Conservation (phyloP, 2,113 vertebrate genomes). For the Chloropsis cyanopogon region DNA sequence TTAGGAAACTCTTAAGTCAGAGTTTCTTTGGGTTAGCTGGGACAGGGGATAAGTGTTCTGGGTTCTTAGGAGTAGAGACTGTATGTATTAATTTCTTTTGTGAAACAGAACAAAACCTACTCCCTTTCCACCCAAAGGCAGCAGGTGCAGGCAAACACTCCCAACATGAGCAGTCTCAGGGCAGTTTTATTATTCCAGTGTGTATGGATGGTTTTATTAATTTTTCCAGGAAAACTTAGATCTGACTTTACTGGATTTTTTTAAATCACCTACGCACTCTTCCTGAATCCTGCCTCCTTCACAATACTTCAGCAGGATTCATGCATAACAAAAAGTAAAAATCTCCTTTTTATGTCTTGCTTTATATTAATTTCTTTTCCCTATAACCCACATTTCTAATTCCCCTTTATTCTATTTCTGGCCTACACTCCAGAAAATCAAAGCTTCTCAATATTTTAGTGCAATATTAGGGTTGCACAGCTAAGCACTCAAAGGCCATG, state of each 20-base stretch:
- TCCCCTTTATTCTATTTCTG: not conserved
- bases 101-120: not conserved
- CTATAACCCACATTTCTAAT: not conserved
- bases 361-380: not conserved
- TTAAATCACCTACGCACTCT: not conserved
- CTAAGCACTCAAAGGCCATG: slow-evolving; percentile 3
- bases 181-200: not conserved
- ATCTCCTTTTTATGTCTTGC: not conserved
- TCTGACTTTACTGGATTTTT: not conserved
- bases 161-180: not conserved
- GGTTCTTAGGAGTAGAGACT: not conserved
- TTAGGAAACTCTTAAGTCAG: not conserved
- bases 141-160: not conserved
- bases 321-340: not conserved
- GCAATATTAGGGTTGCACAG: not conserved
- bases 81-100: not conserved
- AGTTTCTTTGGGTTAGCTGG: not conserved
- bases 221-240: not conserved
- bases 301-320: not conserved
- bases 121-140: not conserved
- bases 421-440: not conserved
- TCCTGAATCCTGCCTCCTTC: not conserved
- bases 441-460: not conserved
- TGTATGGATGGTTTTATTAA: not conserved
- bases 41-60: not conserved